Conservation (phyloP, 2,113 vertebrate species). For the Myanophis thanlyinensis region DNA sequence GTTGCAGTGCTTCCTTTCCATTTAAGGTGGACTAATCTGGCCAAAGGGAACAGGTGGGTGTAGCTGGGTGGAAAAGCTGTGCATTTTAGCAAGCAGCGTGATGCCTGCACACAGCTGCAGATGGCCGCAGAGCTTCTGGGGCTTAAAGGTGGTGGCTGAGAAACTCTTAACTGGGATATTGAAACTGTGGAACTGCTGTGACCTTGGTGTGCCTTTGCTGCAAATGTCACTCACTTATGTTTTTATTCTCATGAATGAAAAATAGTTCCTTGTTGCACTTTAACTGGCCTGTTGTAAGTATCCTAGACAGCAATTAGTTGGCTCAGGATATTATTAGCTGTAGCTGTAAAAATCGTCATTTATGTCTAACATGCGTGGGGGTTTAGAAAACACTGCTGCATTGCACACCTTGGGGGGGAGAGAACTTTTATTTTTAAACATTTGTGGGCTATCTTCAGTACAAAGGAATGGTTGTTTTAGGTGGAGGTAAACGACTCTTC, state of each 20-base stretch:
- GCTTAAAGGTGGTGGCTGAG: conserved; percentile 1
- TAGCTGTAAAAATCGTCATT: background rate
- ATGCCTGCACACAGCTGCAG: background rate
- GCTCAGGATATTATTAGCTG: background rate
- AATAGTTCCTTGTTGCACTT: background rate
- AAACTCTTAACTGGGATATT: background rate
- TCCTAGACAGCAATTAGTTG: background rate
- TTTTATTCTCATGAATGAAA: background rate
- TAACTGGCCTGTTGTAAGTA: background rate
- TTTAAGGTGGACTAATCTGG: background rate
- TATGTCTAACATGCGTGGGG: background rate
- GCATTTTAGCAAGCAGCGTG: background rate
- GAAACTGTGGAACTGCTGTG: background rate
- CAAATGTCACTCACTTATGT: background rate
- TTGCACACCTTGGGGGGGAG: rapidly evolving
- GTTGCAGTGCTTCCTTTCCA: background rate
- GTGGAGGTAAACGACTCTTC: background rate
- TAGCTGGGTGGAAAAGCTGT: background rate
- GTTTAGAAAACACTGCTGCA: background rate
- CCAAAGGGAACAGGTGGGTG: background rate
- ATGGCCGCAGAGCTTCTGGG: background rate
- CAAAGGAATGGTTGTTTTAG: background rate
- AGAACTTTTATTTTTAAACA: background rate
- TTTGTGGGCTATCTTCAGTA: background rate
- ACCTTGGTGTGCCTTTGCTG: background rate